Evolutionary conservation across 2,888 invertebrate species (phyloP).

Genomic region (Nemotelus pantherinus): DNA sequence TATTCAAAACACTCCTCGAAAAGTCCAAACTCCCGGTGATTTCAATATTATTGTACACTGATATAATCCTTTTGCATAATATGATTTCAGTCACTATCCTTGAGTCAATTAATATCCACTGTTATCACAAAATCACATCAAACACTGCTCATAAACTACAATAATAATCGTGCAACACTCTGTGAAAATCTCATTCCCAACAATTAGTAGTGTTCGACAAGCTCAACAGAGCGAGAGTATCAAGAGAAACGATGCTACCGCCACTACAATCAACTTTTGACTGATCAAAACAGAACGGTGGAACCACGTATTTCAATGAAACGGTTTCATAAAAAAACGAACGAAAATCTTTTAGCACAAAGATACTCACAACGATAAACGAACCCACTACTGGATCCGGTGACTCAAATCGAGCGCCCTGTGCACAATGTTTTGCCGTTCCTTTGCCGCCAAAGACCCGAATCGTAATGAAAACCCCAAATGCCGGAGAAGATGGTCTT

Average conservation of each 20-base stretch:
- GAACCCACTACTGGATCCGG: slow-evolving; percentile 20
- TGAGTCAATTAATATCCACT: too few species aligned
- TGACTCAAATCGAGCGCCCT: slow-evolving; percentile 26
- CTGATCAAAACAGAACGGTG: slow-evolving; percentile 66
- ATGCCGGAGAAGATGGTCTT: slow-evolving; percentile 27
- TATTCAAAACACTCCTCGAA: too few species aligned
- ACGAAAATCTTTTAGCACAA: slow-evolving; percentile 35
- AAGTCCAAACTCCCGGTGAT: too few species aligned
- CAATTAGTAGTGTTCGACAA: too few species aligned
- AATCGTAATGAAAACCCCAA: slow-evolving; percentile 30
- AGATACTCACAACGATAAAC: slow-evolving; percentile 21
- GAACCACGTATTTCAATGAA: slow-evolving; percentile 60
- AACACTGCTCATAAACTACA: too few species aligned
- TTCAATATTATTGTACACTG: too few species aligned
- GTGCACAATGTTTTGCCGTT: slow-evolving; percentile 9
- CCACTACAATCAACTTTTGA: slow-evolving; percentile 65
- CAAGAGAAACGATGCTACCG: slow-evolving; percentile 53
- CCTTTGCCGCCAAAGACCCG: slow-evolving; percentile 38
- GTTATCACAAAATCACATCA: too few species aligned
- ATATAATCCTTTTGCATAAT: too few species aligned
- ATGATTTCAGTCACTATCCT: too few species aligned
- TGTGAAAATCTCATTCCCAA: too few species aligned
- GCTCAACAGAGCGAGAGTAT: background rate
- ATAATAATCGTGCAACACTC: too few species aligned
- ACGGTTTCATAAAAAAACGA: slow-evolving; percentile 25